Evolutionary conservation across 2,113 vertebrate species (phyloP).

Genomic region (Theropithecus gelada): DNA sequence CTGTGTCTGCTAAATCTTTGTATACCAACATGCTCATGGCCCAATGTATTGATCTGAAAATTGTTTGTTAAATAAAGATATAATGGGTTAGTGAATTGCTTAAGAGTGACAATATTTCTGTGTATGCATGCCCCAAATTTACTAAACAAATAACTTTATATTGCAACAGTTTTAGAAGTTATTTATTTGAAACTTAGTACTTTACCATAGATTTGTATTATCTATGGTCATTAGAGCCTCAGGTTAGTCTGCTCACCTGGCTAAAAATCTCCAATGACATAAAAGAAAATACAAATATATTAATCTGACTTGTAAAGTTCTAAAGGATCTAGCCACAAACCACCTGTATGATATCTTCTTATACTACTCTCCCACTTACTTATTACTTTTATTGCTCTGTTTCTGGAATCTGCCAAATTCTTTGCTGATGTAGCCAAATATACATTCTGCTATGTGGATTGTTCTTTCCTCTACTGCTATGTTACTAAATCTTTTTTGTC

Average conservation of each 20-base stretch:
- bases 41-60: neutral
- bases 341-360: neutral
- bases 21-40: neutral
- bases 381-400: neutral
- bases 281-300: neutral
- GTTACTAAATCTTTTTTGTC: neutral
- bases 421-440: neutral
- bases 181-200: neutral
- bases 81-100: neutral
- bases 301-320: neutral
- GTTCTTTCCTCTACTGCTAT: neutral
- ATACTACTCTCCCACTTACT: neutral
- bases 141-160: neutral
- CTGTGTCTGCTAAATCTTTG: neutral
- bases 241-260: neutral
- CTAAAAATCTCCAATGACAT: neutral
- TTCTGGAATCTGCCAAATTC: neutral
- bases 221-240: too few relatives aligned
- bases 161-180: neutral
- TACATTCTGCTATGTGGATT: neutral
- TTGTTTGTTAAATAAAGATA: neutral
- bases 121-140: neutral
- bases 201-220: neutral
- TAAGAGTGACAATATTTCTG: neutral
- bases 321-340: neutral